Percentiles rank a stretch among this genome's conserved stretches.
Evolutionary conservation across 1,140 invertebrate species (phyloP).

Genomic region (Hylyphantes graminicola): DNA sequence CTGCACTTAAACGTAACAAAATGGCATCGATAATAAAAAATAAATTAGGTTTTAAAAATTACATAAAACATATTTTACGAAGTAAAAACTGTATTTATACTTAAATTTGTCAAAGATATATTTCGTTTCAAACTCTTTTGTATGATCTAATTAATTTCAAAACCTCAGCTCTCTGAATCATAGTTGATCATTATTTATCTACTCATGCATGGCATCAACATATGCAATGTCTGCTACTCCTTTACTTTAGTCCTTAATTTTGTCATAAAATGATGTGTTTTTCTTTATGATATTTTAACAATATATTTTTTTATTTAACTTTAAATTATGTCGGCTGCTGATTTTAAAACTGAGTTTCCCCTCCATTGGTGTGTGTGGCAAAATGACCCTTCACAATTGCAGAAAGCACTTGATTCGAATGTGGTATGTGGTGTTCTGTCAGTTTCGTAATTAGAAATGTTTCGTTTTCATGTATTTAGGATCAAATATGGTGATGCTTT

Average conservation of each 20-base stretch:
- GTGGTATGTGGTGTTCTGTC: conserved; percentile 69
- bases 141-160: background rate
- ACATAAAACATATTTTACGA: background rate
- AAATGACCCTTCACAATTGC: conserved; percentile 77
- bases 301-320: conserved; percentile 37
- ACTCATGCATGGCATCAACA: conserved; percentile 36
- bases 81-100: background rate
- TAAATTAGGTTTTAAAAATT: background rate
- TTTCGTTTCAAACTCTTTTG: too few species aligned
- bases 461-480: too few species aligned
- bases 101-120: too few species aligned
- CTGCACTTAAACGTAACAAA: too few species aligned
- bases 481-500: too few species aligned
- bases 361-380: conserved; percentile 86
- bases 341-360: conserved; percentile 72
- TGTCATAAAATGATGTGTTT: conserved; percentile 22
- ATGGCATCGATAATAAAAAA: too few species aligned
- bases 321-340: conserved; percentile 36
- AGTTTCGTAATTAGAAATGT: background rate
- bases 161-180: background rate
- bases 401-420: conserved; percentile 74
- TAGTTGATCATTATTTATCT: background rate
- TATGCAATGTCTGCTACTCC: conserved; percentile 12
- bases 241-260: too few species aligned
- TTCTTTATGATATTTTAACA: conserved; percentile 24